A percentile compares a stretch with the other conserved stretches of the same genome.
phyloP scores from a whole-genome alignment of 2,888 invertebrate species.

The Listrodromus nycthemerus region DNA sequence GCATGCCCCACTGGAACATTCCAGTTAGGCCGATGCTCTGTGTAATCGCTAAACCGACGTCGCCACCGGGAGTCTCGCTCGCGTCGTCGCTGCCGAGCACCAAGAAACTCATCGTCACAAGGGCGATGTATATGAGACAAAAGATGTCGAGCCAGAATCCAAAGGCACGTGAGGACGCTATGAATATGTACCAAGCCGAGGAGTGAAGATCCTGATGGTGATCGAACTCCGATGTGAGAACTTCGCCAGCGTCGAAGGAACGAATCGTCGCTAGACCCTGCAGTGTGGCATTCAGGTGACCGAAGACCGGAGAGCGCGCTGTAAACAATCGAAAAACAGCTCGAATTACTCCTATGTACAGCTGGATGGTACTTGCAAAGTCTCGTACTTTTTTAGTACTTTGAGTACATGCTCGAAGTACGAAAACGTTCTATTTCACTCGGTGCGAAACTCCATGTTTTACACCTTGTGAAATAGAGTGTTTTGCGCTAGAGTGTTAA shows the following conservation, averaged over 20 bases:
- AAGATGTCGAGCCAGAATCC: constrained; percentile 96
- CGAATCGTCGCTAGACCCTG: constrained; percentile 96
- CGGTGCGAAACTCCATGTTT: too few relatives aligned
- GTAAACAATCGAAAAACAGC: constrained; percentile 72
- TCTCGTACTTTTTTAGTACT: neutral
- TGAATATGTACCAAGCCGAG: constrained; percentile 96
- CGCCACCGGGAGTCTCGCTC: constrained; percentile 87
- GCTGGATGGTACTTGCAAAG: neutral
- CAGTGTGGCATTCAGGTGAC: constrained; percentile 94
- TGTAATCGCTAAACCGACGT: constrained; percentile 92
- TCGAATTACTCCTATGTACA: neutral
- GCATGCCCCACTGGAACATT: constrained; percentile 94
- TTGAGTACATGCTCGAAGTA: neutral
- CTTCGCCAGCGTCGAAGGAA: constrained; percentile 93
- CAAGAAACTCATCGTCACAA: constrained; percentile 95
- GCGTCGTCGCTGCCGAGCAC: constrained; percentile 84
- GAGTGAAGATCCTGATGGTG: constrained; percentile 94
- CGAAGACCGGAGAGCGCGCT: constrained; percentile 98
- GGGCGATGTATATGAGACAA: constrained; percentile 93
- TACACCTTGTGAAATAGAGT: too few relatives aligned
- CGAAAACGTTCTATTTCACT: neutral
- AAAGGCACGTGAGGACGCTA: constrained; percentile 96
- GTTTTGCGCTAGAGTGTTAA: too few relatives aligned
- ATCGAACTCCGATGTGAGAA: constrained; percentile 92
- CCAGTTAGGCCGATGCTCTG: constrained; percentile 93